Percentiles rank a stretch among this genome's conserved stretches.
These are phyloP conservation scores for Carassius carassius DNA, from an alignment of 2,113 vertebrate genomes.

Conservation along the genomic window DNA sequence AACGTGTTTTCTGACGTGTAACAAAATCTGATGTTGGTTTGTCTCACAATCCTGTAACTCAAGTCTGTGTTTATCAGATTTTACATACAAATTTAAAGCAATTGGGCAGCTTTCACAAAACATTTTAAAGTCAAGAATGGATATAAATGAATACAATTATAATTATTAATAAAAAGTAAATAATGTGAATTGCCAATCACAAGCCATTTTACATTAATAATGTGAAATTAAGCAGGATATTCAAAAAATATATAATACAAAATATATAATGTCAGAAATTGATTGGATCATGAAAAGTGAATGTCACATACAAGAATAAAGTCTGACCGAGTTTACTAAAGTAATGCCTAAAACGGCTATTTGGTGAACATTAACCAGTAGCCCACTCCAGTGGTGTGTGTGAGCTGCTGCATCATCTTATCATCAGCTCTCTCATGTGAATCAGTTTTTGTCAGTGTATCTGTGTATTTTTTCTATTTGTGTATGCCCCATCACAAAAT, in stretches of 20 bases:
- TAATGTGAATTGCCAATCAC: neutral
- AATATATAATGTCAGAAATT: neutral
- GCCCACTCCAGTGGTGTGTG: neutral
- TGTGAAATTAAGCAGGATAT: neutral
- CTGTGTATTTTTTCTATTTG: neutral
- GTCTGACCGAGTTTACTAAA: too few relatives aligned
- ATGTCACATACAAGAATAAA: neutral
- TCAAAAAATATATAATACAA: neutral
- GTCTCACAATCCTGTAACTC: neutral
- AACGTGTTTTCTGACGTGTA: too few relatives aligned
- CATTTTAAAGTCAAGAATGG: neutral
- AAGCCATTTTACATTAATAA: neutral
- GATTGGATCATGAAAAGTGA: neutral
- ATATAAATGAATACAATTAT: neutral
- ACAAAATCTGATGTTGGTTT: neutral
- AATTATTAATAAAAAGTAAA: too few relatives aligned
- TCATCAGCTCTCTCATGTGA: neutral
- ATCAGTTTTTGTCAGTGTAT: neutral
- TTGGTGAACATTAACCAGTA: too few relatives aligned
- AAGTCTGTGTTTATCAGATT: neutral
- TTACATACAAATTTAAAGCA: neutral
- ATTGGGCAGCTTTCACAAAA: neutral
- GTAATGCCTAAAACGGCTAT: too few relatives aligned
- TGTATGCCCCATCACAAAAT: neutral
- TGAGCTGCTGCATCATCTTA: neutral